Percentiles rank a stretch among this genome's conserved stretches.
These are phyloP conservation scores for Colaptes auratus DNA, from an alignment of 2,113 vertebrate species.

Conservation along the genomic window DNA sequence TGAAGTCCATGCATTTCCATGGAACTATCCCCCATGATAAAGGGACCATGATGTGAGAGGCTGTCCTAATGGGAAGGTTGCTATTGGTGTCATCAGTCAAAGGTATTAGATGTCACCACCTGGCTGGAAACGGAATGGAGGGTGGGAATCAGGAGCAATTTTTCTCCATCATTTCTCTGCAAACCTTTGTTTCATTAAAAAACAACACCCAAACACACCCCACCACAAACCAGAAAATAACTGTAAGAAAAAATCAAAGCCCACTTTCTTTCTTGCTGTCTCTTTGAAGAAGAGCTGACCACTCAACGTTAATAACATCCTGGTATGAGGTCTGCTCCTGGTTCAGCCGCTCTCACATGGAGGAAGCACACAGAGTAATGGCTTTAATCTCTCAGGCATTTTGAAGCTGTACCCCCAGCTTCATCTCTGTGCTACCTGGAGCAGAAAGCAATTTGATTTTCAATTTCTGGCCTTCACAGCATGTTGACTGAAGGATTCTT, in stretches of 20 bases:
- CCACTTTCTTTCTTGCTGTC: too few relatives aligned
- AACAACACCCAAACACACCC: too few relatives aligned
- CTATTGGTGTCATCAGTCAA: not conserved
- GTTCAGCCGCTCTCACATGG: too few relatives aligned
- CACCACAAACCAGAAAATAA: not conserved
- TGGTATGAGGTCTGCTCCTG: not conserved
- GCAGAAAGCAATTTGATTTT: not conserved
- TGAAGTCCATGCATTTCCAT: fast-evolving
- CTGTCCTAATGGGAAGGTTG: not conserved
- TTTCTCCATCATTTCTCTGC: not conserved
- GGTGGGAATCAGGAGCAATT: not conserved
- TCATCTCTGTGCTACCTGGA: not conserved
- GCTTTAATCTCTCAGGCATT: not conserved
- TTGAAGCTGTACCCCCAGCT: not conserved
- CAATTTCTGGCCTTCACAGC: not conserved
- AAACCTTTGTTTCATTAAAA: not conserved
- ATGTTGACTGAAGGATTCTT: not conserved
- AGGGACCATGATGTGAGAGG: not conserved
- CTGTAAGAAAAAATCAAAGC: not conserved
- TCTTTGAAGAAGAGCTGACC: too few relatives aligned
- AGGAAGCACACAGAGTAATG: not conserved
- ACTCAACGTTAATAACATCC: not conserved
- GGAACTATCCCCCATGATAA: not conserved
- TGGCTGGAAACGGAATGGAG: not conserved
- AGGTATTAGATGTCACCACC: not conserved